These are phyloP conservation scores for Xenopus tropicalis DNA, from an alignment of 2,113 vertebrate species.

Conservation along the genomic window DNA sequence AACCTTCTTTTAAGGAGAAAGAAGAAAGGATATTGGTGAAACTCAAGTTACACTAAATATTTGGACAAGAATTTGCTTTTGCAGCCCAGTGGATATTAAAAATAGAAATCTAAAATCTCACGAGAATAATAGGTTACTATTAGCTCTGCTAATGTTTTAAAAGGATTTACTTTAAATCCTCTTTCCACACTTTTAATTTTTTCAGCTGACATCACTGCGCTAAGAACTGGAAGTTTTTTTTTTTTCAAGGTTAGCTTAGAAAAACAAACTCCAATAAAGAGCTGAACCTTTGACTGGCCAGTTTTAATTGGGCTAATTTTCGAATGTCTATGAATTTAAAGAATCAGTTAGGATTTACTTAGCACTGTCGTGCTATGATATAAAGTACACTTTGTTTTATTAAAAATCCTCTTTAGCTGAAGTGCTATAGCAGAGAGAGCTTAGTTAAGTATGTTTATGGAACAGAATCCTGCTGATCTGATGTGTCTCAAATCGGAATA, in stretches of 20 bases:
- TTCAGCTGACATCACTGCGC: slow-evolving; percentile 51
- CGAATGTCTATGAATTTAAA: slow-evolving; percentile 51
- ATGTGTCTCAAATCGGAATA: slow-evolving; percentile 5
- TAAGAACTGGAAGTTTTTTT: slow-evolving; percentile 47
- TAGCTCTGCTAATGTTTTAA: slow-evolving; percentile 57
- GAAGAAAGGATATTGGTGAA: slow-evolving; percentile 62
- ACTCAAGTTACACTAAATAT: slow-evolving; percentile 71
- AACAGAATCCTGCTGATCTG: slow-evolving; percentile 8
- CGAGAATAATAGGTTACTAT: slow-evolving; percentile 56
- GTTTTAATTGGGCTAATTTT: slow-evolving; percentile 54
- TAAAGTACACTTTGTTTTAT: slow-evolving; percentile 1
- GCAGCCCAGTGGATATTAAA: slow-evolving; percentile 60
- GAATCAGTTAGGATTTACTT: slow-evolving; percentile 48
- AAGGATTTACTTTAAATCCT: slow-evolving; percentile 59
- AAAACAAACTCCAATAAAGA: slow-evolving; percentile 40
- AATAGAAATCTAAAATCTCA: slow-evolving; percentile 58
- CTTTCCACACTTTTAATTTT: slow-evolving; percentile 52
- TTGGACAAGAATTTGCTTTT: slow-evolving; percentile 64
- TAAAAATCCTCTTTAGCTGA: slow-evolving; percentile 3
- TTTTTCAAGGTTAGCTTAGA: slow-evolving; percentile 48
- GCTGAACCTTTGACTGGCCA: slow-evolving; percentile 37
- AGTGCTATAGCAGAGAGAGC: not conserved
- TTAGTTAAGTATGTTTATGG: slow-evolving; percentile 9
- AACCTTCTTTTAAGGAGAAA: slow-evolving; percentile 51
- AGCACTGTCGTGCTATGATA: slow-evolving; percentile 36